These are phyloP conservation scores for Mantis religiosa DNA, from an alignment of 2,888 invertebrate genomes.

Conservation along the genomic window DNA sequence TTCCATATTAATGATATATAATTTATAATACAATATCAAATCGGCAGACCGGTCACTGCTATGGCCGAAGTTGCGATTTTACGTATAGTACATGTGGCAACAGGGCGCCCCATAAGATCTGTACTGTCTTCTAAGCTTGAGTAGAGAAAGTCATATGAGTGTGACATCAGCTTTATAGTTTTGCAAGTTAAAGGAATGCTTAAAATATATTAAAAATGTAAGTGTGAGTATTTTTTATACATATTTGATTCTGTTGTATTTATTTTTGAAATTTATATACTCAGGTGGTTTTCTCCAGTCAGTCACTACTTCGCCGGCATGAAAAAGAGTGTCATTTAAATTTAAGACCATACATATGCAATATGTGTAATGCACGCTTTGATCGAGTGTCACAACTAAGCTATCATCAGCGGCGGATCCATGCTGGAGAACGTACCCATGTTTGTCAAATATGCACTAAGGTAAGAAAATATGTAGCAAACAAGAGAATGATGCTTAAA, in stretches of 20 bases:
- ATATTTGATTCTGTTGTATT: background rate
- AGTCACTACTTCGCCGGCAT: slow-evolving; percentile 24
- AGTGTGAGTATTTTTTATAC: background rate
- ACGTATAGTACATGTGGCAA: too few relatives aligned
- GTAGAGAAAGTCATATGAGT: too few relatives aligned
- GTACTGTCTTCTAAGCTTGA: too few relatives aligned
- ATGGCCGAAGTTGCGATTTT: too few relatives aligned
- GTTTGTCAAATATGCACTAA: slow-evolving; percentile 40
- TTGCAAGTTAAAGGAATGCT: too few relatives aligned
- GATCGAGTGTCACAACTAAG: slow-evolving; percentile 42
- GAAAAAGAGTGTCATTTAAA: slow-evolving; percentile 24
- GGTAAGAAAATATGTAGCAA: background rate
- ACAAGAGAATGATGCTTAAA: background rate
- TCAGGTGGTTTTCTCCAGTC: slow-evolving; percentile 22
- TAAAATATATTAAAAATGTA: background rate
- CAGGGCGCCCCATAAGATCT: too few relatives aligned
- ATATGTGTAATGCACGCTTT: slow-evolving; percentile 39
- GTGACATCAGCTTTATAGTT: too few relatives aligned
- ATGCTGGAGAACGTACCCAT: slow-evolving; percentile 41
- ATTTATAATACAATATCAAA: too few relatives aligned
- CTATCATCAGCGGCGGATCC: slow-evolving; percentile 41
- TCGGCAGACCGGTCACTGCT: too few relatives aligned
- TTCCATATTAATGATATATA: too few relatives aligned
- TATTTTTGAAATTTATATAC: background rate
- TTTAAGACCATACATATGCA: slow-evolving; percentile 35